Conservation (phyloP, 2,797 vertebrate species). For the Periophthalmus magnuspinnatus region DNA sequence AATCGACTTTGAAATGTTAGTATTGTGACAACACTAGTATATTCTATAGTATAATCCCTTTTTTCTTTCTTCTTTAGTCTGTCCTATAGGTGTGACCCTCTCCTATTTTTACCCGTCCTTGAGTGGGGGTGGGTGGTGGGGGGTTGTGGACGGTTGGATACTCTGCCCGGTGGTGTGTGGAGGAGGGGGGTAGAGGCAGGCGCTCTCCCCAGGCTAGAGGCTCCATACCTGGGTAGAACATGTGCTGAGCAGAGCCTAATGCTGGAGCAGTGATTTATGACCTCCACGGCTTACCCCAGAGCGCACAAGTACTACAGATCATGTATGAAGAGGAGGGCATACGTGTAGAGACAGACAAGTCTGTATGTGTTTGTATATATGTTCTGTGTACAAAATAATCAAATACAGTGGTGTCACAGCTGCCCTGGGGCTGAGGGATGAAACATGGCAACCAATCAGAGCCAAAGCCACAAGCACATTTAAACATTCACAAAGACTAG, state of each 20-base stretch:
- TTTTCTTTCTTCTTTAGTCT: not conserved
- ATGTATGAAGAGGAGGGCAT: too few species aligned
- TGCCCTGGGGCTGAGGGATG: too few species aligned
- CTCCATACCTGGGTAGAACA: conserved; percentile 2
- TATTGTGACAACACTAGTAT: not conserved
- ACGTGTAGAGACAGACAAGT: too few species aligned
- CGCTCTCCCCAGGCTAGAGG: not conserved
- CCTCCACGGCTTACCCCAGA: not conserved
- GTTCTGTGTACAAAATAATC: too few species aligned
- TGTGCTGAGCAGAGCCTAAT: not conserved
- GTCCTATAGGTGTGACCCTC: not conserved
- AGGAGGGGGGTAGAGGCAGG: not conserved
- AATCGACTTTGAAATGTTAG: too few species aligned
- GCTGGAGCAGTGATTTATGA: conserved; percentile 3
- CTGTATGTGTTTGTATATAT: too few species aligned
- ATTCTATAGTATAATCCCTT: not conserved
- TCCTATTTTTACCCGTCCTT: conserved; percentile 11
- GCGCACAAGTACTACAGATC: too few species aligned
- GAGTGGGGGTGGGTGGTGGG: not conserved
- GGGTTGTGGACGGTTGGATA: too few species aligned
- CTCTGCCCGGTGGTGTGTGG: not conserved
- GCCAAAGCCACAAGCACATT: too few species aligned
- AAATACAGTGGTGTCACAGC: too few species aligned
- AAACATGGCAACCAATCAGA: too few species aligned
- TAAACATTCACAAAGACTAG: too few species aligned